Evolutionary conservation across 2,888 invertebrate genomes (phyloP).

Genomic region (Aethes cnicana): DNA sequence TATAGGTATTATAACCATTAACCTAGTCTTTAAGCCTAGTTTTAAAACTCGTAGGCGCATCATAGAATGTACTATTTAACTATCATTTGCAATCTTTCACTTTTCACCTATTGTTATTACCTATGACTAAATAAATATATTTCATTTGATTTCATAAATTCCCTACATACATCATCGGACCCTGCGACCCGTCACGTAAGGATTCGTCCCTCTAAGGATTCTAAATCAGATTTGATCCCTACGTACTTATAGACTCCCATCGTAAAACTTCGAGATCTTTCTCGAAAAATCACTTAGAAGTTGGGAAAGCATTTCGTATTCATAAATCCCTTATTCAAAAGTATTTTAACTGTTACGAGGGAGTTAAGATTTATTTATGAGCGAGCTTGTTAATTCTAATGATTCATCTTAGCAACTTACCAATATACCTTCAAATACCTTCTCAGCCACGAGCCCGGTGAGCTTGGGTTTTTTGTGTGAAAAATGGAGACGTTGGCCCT

Average conservation of each 20-base stretch:
- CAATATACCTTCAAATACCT: too few relatives aligned
- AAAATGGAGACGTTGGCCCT: neutral
- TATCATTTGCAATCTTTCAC: too few relatives aligned
- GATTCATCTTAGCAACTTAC: neutral
- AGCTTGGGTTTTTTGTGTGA: neutral
- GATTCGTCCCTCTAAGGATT: conserved; percentile 6
- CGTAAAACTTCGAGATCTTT: conserved; percentile 8
- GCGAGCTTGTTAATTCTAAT: neutral
- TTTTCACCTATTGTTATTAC: too few relatives aligned
- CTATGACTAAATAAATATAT: too few relatives aligned
- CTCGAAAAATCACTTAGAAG: conserved; percentile 20
- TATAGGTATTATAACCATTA: too few relatives aligned
- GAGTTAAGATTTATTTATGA: conserved; percentile 13
- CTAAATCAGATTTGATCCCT: conserved; percentile 18
- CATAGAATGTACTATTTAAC: too few relatives aligned
- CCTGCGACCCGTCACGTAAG: neutral
- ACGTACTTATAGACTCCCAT: conserved; percentile 1
- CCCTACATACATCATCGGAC: too few relatives aligned
- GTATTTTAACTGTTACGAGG: conserved; percentile 15
- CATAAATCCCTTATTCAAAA: conserved; percentile 20
- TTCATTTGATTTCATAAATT: too few relatives aligned
- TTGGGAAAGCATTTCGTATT: conserved; percentile 16
- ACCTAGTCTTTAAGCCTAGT: too few relatives aligned
- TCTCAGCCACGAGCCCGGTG: too few relatives aligned
- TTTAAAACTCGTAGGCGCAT: too few relatives aligned